phyloP scores from a whole-genome alignment of 30 jellyfish, hydroid and myxozoan species.

The Pelagia noctiluca region DNA sequence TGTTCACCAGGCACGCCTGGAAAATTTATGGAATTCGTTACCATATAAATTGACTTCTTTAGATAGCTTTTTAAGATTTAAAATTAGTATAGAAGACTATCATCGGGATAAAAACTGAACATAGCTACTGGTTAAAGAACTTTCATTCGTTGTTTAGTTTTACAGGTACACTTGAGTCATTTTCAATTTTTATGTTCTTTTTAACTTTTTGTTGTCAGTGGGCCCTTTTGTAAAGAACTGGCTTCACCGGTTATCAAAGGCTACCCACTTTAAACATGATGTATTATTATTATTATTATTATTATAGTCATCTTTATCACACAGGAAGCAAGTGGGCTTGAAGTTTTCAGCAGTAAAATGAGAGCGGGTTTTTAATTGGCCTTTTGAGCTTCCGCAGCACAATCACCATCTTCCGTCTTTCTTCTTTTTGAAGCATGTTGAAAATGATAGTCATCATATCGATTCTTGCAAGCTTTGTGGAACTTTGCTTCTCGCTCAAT shows the following conservation, averaged over 20 bases:
- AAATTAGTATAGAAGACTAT: no score
- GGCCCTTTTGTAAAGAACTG: background rate
- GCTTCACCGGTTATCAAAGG: background rate
- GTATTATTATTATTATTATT: no score
- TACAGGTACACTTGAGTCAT: background rate
- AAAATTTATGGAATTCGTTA: background rate
- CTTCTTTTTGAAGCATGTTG: background rate
- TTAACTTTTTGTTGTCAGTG: background rate
- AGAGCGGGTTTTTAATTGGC: background rate
- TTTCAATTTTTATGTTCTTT: background rate
- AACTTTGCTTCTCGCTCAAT: slow-evolving; percentile 17
- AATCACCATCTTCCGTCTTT: background rate
- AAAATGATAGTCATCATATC: slow-evolving; percentile 19
- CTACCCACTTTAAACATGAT: background rate
- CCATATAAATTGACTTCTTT: no score
- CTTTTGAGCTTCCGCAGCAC: background rate
- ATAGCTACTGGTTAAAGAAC: no score
- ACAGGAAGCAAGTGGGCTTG: background rate
- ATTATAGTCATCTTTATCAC: background rate
- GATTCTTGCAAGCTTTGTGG: slow-evolving; percentile 23
- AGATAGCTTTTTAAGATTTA: no score
- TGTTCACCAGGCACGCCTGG: background rate
- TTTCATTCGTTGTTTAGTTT: background rate
- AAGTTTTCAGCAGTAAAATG: background rate
- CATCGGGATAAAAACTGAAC: no score